Conservation (phyloP, 2,113 vertebrate species). For the Cepphus grylle region DNA sequence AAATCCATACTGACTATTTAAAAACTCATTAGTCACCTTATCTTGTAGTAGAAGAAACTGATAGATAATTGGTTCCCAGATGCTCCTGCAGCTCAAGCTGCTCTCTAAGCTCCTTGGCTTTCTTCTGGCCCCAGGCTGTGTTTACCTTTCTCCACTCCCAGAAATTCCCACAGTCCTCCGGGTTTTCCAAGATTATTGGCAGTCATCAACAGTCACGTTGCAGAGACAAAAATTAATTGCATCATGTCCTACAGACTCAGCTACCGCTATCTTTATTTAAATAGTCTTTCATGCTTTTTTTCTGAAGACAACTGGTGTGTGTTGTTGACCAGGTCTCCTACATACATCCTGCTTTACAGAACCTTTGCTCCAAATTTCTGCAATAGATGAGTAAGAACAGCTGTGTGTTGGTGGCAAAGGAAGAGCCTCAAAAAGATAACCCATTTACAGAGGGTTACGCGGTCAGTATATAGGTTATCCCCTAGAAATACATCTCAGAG, state of each 20-base stretch:
- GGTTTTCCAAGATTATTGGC: neutral
- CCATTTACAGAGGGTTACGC: neutral
- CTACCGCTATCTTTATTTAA: neutral
- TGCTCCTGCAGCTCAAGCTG: neutral
- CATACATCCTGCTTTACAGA: constrained; percentile 5
- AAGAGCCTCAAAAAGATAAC: neutral
- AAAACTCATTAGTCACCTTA: neutral
- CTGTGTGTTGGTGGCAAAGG: neutral
- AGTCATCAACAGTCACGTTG: neutral
- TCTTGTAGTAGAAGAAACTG: neutral
- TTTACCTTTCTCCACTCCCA: neutral
- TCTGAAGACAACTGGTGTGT: neutral
- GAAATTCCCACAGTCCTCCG: neutral
- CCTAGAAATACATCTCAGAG: neutral
- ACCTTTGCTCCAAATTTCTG: neutral
- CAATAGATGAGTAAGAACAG: neutral
- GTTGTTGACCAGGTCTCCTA: neutral
- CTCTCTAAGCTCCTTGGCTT: neutral
- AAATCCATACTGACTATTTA: neutral
- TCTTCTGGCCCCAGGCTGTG: neutral
- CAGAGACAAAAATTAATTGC: neutral
- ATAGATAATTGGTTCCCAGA: neutral
- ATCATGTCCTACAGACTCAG: neutral
- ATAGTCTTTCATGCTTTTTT: neutral
- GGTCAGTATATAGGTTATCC: neutral